These are phyloP conservation scores for Pseudotriccus pelzelni DNA, from an alignment of 2,797 vertebrate species.

Conservation along the genomic window DNA sequence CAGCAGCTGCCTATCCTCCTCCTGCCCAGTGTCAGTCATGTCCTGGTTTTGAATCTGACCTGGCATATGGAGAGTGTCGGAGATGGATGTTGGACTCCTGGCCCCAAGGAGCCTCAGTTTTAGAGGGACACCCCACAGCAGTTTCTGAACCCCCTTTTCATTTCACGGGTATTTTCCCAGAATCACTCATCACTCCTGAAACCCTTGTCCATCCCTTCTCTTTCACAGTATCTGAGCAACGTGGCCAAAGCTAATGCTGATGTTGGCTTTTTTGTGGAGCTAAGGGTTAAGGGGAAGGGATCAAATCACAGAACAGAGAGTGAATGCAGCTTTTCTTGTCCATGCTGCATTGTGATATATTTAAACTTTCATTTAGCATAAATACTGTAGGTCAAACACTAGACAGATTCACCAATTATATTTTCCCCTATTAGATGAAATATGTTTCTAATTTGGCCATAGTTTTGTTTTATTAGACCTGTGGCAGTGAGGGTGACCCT, in stretches of 20 bases:
- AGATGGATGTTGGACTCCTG: not conserved
- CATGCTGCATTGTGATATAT: constrained; percentile 64
- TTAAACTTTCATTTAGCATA: constrained; percentile 67
- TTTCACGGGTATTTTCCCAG: not conserved
- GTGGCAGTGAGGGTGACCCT: constrained; percentile 49
- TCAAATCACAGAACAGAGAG: not conserved
- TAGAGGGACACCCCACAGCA: fast-evolving
- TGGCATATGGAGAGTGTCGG: fast-evolving
- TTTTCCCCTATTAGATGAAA: constrained; percentile 73
- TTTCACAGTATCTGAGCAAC: not conserved
- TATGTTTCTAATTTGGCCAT: constrained; percentile 75
- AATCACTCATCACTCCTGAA: not conserved
- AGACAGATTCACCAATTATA: constrained; percentile 74
- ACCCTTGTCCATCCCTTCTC: not conserved
- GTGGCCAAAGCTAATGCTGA: not conserved
- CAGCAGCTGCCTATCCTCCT: fast-evolving
- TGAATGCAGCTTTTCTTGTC: constrained; percentile 39
- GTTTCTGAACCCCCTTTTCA: not conserved
- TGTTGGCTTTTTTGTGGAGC: not conserved
- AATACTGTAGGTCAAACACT: constrained; percentile 72
- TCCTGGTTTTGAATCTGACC: not conserved
- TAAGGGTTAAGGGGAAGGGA: constrained; percentile 59
- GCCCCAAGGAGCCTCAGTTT: fast-evolving
- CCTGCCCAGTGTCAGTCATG: too few species aligned
- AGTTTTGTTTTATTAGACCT: constrained; percentile 77